Percentiles rank a stretch among this genome's conserved stretches.
Conservation (phyloP, 2,797 vertebrate genomes). For the Hemitrygon akajei region DNA sequence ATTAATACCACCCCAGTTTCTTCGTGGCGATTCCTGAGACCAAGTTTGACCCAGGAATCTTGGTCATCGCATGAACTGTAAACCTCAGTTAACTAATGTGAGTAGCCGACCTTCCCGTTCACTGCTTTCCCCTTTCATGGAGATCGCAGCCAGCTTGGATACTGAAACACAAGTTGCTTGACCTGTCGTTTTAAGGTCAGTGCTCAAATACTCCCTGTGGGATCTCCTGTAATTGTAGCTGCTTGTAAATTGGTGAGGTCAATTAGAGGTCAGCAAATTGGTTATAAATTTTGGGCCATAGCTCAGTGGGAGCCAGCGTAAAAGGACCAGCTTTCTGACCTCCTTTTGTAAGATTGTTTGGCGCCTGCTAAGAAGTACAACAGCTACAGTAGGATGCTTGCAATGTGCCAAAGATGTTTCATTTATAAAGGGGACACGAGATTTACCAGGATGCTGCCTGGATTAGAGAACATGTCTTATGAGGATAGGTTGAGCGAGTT, state of each 20-base stretch:
- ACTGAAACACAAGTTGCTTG: constrained; percentile 6
- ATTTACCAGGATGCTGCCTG: too few relatives aligned
- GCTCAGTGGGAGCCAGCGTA: neutral
- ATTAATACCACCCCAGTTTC: neutral
- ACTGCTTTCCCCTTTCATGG: neutral
- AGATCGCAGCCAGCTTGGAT: neutral
- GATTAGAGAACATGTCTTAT: too few relatives aligned
- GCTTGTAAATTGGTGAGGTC: constrained; percentile 33
- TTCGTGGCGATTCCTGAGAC: neutral
- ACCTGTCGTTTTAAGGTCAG: constrained; percentile 31
- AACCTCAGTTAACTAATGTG: neutral
- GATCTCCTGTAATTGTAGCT: constrained; percentile 24
- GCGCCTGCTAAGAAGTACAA: neutral
- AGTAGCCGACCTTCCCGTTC: neutral
- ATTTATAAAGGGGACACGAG: neutral
- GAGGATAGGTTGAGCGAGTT: too few relatives aligned
- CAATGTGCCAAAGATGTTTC: neutral
- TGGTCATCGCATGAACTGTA: neutral
- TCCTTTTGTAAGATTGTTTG: neutral
- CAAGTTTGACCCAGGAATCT: neutral
- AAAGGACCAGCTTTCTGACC: neutral
- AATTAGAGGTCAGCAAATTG: constrained; percentile 32
- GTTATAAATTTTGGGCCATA: constrained; percentile 4
- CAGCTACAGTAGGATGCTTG: neutral
- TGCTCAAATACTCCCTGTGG: neutral